A percentile compares a stretch with the other conserved stretches of the same genome.
phyloP scores from a whole-genome alignment of 2,797 vertebrate species.

The Rallus crepitans region DNA sequence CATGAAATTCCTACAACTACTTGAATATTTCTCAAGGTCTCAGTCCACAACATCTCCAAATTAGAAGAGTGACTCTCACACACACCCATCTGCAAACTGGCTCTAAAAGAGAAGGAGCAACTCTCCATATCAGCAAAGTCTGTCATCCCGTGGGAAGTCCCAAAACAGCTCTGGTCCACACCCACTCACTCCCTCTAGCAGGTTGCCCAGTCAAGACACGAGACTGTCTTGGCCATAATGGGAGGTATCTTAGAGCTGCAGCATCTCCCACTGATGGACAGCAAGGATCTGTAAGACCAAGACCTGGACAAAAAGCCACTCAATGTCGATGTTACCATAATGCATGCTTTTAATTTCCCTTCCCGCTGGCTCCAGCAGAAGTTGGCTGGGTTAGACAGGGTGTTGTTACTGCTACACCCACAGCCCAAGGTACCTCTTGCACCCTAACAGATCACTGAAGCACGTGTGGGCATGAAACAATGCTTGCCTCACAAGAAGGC shows the following conservation, averaged over 20 bases:
- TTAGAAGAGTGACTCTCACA: not conserved
- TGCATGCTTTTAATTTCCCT: not conserved
- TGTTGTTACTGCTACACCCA: not conserved
- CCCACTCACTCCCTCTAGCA: not conserved
- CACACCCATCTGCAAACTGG: not conserved
- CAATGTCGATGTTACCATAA: not conserved
- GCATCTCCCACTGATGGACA: not conserved
- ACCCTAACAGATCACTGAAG: not conserved
- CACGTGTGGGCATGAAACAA: not conserved
- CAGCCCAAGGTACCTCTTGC: not conserved
- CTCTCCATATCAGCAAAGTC: not conserved
- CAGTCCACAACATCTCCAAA: not conserved
- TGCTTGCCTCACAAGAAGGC: not conserved
- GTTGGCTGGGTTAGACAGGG: not conserved
- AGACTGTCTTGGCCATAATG: not conserved
- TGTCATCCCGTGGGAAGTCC: not conserved
- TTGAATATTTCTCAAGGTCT: not conserved
- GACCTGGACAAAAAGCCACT: not conserved
- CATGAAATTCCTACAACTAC: constrained; percentile 35
- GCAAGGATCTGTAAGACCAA: not conserved
- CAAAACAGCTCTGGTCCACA: not conserved
- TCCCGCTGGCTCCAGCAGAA: not conserved
- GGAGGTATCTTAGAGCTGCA: not conserved
- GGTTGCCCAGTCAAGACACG: not conserved
- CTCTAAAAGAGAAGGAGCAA: not conserved